Base-by-base conservation (phyloP, 1,140 invertebrate species). In the Thaumatotibia leucotreta region DNA sequence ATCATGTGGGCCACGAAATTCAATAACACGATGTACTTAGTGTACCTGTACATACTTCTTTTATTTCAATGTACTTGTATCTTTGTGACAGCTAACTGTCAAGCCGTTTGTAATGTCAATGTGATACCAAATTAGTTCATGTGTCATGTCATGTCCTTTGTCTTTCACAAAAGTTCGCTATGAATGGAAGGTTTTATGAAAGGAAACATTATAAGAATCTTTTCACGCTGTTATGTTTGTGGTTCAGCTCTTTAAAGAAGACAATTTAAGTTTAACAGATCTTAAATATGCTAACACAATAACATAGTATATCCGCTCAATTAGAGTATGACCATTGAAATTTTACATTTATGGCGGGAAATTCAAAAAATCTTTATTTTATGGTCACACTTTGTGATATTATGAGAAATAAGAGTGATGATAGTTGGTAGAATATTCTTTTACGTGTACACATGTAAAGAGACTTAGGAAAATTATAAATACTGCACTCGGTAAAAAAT, bases 121-220 rank as follows among this genome's bases (percentile, higher is more conserved):
- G 52, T 58, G 10, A 27, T 31, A 31, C 52, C 52, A 58, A 58
- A 58, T 58, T 17, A 5, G 52, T 58, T 29, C 14, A 58, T 58
- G 52, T 58, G n/a, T 58, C 24, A 58, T 14, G 52, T 58, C 29
- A n/a, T 58, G 14, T 9, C 50, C n/a, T 27, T 58, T 58, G 52
- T 58, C 1, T 27, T n/a, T 5, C 2, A 58, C 11, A 27, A 58
- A 58, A 27, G 23, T 24, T 39, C 2, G n/a, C 39, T 20, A 9
- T 45, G 14, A 45, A 45, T 20, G 39, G 39, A 20, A 20, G 17
- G 17, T 45, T n/a, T n/a, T n/a, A 20, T 20, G 17, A 20, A 9
- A 45, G 6, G 2, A 45, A 45, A 20, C 39, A 20, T 20, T 45
- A 14, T 45, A 14, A 45, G 0, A 9, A 20, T 17, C 39, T 1